Evolutionary conservation across 2,113 vertebrate genomes (phyloP).

Genomic region (Marmota flaviventris): DNA sequence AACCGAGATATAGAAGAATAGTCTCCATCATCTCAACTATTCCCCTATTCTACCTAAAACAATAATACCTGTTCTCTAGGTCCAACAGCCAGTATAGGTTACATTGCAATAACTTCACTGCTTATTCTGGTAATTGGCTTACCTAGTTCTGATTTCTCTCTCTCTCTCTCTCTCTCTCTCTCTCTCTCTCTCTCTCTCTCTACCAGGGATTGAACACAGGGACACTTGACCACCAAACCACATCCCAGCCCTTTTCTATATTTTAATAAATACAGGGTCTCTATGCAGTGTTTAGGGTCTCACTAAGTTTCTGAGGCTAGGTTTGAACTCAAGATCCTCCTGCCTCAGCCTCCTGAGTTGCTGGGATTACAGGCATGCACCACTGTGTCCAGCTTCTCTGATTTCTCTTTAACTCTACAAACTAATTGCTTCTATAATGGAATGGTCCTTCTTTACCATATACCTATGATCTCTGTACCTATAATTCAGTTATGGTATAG

Average conservation of each 20-base stretch:
- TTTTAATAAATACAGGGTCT: too few species aligned
- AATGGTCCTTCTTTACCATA: background rate
- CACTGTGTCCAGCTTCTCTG: background rate
- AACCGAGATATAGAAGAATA: background rate
- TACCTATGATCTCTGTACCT: background rate
- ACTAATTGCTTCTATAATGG: background rate
- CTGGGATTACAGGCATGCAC: too few species aligned
- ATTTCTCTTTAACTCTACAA: background rate
- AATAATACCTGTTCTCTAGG: background rate
- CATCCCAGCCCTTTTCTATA: too few species aligned
- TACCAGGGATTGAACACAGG: too few species aligned
- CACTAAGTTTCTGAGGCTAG: too few species aligned
- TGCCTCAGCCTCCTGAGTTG: too few species aligned
- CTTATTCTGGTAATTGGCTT: background rate
- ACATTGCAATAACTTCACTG: background rate
- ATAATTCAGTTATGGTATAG: background rate
- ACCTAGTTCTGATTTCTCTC: background rate
- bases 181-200: too few species aligned
- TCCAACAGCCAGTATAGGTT: background rate
- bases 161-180: too few species aligned
- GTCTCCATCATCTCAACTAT: background rate
- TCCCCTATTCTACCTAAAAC: background rate
- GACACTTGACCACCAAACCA: too few species aligned
- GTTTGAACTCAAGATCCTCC: too few species aligned
- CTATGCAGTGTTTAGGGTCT: too few species aligned